Evolutionary conservation across 2,797 vertebrate genomes (phyloP), one percentile per base, ranked within the genome.

Genomic region (Melanotaenia parkinsoni): DNA sequence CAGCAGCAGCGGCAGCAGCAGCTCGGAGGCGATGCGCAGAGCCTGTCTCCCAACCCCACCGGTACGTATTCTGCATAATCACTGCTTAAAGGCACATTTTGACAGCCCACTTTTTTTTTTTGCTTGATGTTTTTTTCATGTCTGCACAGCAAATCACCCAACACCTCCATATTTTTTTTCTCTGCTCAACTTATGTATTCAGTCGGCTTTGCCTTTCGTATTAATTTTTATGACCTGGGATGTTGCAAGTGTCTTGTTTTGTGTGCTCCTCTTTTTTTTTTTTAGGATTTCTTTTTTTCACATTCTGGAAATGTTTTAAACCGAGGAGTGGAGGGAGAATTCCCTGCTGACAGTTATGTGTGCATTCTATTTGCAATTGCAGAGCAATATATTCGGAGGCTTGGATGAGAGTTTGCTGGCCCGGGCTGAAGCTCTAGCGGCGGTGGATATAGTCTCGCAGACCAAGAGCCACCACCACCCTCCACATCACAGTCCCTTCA

Each of bases 381-480:
- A 99, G 98, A 98, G 98, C 97, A 99, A 99, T 96, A 99, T 99
- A 96, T 99, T 99, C 96, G 98, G 97, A 86, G 97, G 98, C 93
- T 96, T 99, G 96, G 98, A 99, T 96, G 98, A 99, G 97, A 99
- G 97, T 94, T 95, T 99, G 95, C 94, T 99, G 97, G 98, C 97
- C 95, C 97, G 98, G 83, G 98, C 98, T 76, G 98, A 99, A 96
- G 97, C 98, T 95, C 96, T 99, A 94, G 98, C 98, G 91, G 98
- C 98, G 86, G 98, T 99, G 96, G 98, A 99, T 94, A 97, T 99
- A 94, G 98, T 95, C 92, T 98, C 98, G 86, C 97, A 97, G 93
- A 97, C 90, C 96, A 99, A 98, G 95, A 98, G 94, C 95, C 97
- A 98, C 93, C 98, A 98, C 85, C 97, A 98, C 90, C 97, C 94